These are phyloP conservation scores for Calidris pygmaea DNA, from an alignment of 2,113 vertebrate species.

Conservation along the genomic window DNA sequence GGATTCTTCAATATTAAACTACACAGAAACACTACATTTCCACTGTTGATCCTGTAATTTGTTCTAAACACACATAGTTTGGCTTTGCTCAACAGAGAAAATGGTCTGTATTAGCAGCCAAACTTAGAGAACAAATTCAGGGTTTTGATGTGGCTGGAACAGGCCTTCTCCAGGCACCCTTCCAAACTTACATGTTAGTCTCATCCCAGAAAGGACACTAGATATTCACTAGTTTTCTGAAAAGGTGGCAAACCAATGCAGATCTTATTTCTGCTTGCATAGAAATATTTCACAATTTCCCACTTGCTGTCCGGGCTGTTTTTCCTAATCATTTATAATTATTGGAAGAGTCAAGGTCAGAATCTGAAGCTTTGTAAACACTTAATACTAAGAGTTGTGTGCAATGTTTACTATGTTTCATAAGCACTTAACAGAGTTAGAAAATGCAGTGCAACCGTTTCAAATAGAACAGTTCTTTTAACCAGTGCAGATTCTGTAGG, in stretches of 20 bases:
- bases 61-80: not conserved
- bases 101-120: not conserved
- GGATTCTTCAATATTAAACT: not conserved
- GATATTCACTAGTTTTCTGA: not conserved
- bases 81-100: not conserved
- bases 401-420: not conserved
- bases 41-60: not conserved
- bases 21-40: fast-evolving
- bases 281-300: not conserved
- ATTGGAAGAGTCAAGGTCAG: not conserved
- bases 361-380: not conserved
- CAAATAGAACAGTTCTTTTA: not conserved
- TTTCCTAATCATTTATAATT: not conserved
- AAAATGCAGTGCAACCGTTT: not conserved
- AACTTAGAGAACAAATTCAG: not conserved
- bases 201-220: not conserved
- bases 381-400: not conserved
- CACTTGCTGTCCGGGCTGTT: not conserved
- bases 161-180: not conserved
- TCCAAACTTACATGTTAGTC: not conserved
- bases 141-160: not conserved
- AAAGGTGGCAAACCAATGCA: not conserved
- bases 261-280: not conserved
- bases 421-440: not conserved
- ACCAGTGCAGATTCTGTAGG: not conserved